Conservation (phyloP, 2,797 vertebrate species). For the Alosa sapidissima region DNA sequence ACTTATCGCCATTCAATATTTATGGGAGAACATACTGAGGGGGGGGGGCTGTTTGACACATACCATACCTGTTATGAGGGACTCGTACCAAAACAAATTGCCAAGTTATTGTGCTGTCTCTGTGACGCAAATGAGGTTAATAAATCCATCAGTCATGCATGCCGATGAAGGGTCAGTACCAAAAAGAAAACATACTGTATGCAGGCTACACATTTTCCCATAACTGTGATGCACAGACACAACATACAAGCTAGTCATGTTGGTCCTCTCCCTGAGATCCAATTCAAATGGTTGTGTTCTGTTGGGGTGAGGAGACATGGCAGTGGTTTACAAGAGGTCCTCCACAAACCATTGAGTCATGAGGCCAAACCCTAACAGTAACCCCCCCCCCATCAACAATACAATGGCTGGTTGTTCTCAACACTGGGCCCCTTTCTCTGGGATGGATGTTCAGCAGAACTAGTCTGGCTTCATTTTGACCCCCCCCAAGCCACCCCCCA, state of each 20-base stretch:
- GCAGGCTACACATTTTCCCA: neutral
- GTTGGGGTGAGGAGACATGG: conserved; percentile 14
- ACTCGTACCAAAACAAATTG: neutral
- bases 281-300: neutral
- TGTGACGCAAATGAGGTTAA: neutral
- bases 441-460: conserved; percentile 47
- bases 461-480: conserved; percentile 46
- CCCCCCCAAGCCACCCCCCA: conserved; percentile 53
- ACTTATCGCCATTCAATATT: neutral
- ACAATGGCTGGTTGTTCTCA: conserved; percentile 70
- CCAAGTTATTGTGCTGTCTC: neutral
- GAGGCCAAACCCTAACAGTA: conserved; percentile 51
- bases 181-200: neutral
- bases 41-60: neutral
- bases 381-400: conserved; percentile 55
- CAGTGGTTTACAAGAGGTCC: conserved; percentile 59
- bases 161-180: neutral
- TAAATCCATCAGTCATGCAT: neutral
- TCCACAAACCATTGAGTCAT: conserved; percentile 51
- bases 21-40: neutral
- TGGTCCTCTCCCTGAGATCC: neutral
- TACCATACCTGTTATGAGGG: neutral
- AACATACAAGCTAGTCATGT: neutral
- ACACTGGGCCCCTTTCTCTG: conserved; percentile 54
- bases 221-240: neutral